phyloP scores from a whole-genome alignment of 53 echinoderm and acorn worm genomes.

The Crossaster papposus region DNA sequence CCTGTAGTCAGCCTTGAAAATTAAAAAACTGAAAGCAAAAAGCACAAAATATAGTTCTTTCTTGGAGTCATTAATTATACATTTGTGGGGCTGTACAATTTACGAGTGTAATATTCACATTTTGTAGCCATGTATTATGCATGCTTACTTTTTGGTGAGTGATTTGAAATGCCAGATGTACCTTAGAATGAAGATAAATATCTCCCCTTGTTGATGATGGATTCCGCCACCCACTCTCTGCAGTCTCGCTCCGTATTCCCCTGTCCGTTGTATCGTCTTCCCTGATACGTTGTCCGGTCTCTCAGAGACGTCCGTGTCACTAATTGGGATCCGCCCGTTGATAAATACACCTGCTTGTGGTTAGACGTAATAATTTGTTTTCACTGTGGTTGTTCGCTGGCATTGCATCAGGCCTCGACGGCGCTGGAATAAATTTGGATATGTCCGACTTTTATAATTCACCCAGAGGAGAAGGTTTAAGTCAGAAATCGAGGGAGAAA shows the following conservation, averaged over 20 bases:
- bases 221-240: not conserved
- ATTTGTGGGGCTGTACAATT: too few relatives aligned
- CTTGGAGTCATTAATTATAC: too few relatives aligned
- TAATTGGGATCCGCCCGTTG: not conserved
- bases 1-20: too few relatives aligned
- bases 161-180: not conserved
- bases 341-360: constrained; percentile 27
- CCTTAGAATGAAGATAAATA: not conserved
- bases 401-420: not conserved
- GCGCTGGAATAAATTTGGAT: too few relatives aligned
- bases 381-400: not conserved
- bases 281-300: not conserved
- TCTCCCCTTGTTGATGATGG: not conserved
- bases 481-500: not conserved
- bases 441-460: not conserved
- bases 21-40: too few relatives aligned
- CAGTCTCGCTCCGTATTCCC: not conserved
- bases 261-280: not conserved
- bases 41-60: too few relatives aligned
- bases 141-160: not conserved
- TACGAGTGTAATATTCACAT: not conserved
- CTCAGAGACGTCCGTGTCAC: not conserved
- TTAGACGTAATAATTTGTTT: not conserved
- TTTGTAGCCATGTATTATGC: not conserved
- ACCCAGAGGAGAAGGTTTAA: not conserved